phyloP scores from a whole-genome alignment of 2,797 vertebrate genomes.

The Columba guinea region DNA sequence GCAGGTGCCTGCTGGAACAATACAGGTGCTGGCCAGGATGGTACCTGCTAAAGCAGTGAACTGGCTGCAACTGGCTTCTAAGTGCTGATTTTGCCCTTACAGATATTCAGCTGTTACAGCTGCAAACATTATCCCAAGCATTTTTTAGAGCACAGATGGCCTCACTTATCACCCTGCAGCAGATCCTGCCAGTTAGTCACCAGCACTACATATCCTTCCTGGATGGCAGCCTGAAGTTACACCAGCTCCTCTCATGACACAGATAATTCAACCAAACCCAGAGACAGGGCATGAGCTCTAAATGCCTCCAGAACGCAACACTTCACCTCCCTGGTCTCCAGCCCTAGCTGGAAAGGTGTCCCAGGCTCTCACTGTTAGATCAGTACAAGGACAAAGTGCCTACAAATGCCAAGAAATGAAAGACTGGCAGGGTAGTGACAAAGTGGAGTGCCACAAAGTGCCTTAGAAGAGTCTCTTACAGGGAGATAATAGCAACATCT shows the following conservation, averaged over 20 bases:
- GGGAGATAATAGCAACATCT: not conserved
- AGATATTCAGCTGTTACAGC: not conserved
- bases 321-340: not conserved
- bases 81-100: not conserved
- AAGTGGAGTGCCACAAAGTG: not conserved
- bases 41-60: conserved; percentile 46
- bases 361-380: not conserved
- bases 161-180: not conserved
- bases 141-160: not conserved
- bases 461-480: not conserved
- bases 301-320: not conserved
- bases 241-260: not conserved
- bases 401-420: not conserved
- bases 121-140: not conserved
- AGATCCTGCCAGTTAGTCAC: not conserved
- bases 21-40: conserved; percentile 57
- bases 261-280: not conserved
- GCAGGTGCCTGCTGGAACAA: conserved; percentile 60
- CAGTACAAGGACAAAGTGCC: not conserved
- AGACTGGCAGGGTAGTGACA: not conserved
- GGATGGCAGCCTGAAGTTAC: not conserved
- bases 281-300: not conserved
- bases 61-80: conserved; percentile 43
- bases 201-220: not conserved
- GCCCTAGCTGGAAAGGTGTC: not conserved